These are phyloP conservation scores for Bombus confusus DNA, from an alignment of 1,140 invertebrate species.

Conservation along the genomic window DNA sequence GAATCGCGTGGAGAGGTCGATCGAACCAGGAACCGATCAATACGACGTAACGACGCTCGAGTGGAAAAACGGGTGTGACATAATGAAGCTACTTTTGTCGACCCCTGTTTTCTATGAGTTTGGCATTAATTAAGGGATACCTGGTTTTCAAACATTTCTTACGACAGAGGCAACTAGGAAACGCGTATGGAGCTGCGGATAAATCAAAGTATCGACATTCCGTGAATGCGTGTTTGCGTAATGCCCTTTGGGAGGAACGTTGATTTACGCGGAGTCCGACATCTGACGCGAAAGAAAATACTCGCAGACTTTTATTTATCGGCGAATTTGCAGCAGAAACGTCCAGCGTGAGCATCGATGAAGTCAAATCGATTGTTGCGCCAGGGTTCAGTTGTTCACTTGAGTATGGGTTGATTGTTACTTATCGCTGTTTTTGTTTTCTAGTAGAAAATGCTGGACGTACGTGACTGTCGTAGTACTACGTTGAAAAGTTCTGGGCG, in stretches of 20 bases:
- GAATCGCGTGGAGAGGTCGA: neutral
- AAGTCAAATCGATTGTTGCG: neutral
- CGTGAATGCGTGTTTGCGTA: neutral
- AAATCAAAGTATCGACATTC: neutral
- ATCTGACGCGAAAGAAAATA: neutral
- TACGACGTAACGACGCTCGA: neutral
- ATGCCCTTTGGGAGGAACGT: neutral
- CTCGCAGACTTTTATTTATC: neutral
- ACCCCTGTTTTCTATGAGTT: neutral
- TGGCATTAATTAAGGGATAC: neutral
- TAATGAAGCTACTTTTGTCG: constrained; percentile 3
- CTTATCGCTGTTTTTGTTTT: neutral
- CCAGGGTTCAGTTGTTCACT: too few relatives aligned
- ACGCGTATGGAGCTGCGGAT: neutral
- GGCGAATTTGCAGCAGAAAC: neutral
- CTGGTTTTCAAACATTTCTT: neutral
- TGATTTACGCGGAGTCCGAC: neutral
- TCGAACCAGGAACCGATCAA: neutral
- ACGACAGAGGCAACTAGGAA: neutral
- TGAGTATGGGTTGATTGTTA: neutral
- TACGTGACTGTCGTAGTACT: neutral
- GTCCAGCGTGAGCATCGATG: neutral
- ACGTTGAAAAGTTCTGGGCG: neutral
- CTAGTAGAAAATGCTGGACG: neutral
- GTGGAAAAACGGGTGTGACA: neutral